Evolutionary conservation across 2,888 invertebrate genomes (phyloP).

Genomic region (Macrosiphum euphorbiae): DNA sequence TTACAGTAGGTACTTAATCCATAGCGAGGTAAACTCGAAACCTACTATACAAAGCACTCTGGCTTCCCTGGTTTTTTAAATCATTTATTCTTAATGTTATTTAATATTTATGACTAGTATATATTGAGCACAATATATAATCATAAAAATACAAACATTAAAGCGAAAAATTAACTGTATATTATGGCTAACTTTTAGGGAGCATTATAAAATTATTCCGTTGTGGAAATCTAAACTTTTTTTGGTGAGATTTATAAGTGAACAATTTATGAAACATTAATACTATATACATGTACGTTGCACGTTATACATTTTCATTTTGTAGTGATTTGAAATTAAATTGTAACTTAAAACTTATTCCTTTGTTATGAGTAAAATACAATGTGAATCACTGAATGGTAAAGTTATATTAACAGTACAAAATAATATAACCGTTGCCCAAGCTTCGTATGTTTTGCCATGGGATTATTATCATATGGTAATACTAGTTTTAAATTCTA

Average conservation of each 20-base stretch:
- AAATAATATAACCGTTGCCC: not conserved
- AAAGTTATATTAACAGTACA: not conserved
- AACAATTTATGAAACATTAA: conserved; percentile 2
- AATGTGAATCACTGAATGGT: not conserved
- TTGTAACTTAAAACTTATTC: not conserved
- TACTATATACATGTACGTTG: not conserved
- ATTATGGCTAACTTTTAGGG: not conserved
- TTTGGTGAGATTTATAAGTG: not conserved
- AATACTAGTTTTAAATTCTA: not conserved
- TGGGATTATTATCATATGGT: not conserved
- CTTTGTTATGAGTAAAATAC: not conserved
- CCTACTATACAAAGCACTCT: not conserved
- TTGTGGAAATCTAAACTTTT: not conserved
- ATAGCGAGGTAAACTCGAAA: not conserved
- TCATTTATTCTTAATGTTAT: not conserved
- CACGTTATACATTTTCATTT: not conserved
- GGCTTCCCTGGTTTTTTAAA: not conserved
- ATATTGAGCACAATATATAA: not conserved
- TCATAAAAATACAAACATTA: not conserved
- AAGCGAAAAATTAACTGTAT: not conserved
- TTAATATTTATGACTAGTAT: not conserved
- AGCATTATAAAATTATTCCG: not conserved
- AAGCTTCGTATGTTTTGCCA: not conserved
- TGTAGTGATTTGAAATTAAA: not conserved
- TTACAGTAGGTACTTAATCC: not conserved